Evolutionary conservation across 2,113 vertebrate genomes (phyloP).

Genomic region (Macaca mulatta): DNA sequence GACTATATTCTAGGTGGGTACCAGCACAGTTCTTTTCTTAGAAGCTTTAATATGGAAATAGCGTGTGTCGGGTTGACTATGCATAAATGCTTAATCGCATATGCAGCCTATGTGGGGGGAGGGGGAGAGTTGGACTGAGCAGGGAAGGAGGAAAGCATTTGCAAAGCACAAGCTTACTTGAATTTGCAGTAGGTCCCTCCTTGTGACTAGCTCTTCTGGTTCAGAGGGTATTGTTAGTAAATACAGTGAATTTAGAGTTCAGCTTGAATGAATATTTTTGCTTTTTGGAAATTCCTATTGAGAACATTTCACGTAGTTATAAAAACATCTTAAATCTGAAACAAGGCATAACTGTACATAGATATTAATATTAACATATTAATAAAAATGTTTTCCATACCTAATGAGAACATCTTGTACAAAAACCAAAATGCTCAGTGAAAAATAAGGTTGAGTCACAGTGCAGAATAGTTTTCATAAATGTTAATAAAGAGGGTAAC

Average conservation of each 20-base stretch:
- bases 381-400: constrained; percentile 53
- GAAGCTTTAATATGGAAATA: constrained; percentile 83
- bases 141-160: constrained; percentile 70
- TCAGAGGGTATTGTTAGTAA: constrained; percentile 62
- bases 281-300: not conserved
- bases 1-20: constrained; percentile 90
- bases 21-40: constrained; percentile 81
- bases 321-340: constrained; percentile 37
- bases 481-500: not conserved
- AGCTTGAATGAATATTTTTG: not conserved
- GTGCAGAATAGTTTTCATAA: not conserved
- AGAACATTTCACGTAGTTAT: constrained; percentile 5
- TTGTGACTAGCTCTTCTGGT: constrained; percentile 50
- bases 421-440: constrained; percentile 11
- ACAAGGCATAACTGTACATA: not conserved
- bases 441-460: not conserved
- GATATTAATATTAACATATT: not conserved
- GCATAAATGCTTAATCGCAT: constrained; percentile 83
- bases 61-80: constrained; percentile 81
- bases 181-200: constrained; percentile 72
- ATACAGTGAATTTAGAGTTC: constrained; percentile 50
- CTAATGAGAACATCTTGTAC: not conserved
- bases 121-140: not conserved
- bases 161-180: constrained; percentile 70
- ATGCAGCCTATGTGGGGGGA: constrained; percentile 61